phyloP scores from a whole-genome alignment of 2,797 vertebrate genomes.

The Discoglossus pictus region DNA sequence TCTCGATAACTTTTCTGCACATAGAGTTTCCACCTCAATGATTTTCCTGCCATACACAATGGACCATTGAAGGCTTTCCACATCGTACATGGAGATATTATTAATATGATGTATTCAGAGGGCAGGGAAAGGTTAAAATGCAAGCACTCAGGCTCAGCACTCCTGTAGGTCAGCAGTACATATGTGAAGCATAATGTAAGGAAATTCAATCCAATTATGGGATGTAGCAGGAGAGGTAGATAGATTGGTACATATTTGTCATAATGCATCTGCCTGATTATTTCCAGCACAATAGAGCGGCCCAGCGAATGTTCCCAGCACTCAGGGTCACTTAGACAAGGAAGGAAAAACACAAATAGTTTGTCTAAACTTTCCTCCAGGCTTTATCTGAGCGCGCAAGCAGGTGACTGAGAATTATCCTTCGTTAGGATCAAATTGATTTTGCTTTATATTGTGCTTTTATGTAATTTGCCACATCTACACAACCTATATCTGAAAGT shows the following conservation, averaged over 20 bases:
- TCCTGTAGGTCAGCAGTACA: background rate
- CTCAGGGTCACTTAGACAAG: constrained; percentile 25
- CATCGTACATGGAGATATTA: background rate
- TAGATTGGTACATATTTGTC: constrained; percentile 10
- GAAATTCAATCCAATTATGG: constrained; percentile 33
- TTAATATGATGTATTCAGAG: constrained; percentile 3
- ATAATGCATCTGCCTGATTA: constrained; percentile 24
- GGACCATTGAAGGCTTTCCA: background rate
- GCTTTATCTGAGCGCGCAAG: background rate
- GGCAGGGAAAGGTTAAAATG: no score
- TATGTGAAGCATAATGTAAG: constrained; percentile 17
- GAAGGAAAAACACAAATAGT: background rate
- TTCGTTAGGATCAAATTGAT: constrained; percentile 4
- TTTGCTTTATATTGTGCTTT: constrained; percentile 26
- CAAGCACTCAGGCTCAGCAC: no score
- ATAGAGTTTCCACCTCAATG: no score
- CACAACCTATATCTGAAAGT: constrained; percentile 4
- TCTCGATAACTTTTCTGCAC: no score
- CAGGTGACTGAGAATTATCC: background rate
- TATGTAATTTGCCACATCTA: constrained; percentile 11
- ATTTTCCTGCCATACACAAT: no score
- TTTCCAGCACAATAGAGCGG: constrained; percentile 8
- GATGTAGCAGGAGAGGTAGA: background rate
- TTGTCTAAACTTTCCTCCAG: constrained; percentile 1
- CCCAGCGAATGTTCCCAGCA: constrained; percentile 8